Evolutionary conservation across 2,797 vertebrate species (phyloP), one percentile per base, ranked within the genome.

Genomic region (Otus scops): DNA sequence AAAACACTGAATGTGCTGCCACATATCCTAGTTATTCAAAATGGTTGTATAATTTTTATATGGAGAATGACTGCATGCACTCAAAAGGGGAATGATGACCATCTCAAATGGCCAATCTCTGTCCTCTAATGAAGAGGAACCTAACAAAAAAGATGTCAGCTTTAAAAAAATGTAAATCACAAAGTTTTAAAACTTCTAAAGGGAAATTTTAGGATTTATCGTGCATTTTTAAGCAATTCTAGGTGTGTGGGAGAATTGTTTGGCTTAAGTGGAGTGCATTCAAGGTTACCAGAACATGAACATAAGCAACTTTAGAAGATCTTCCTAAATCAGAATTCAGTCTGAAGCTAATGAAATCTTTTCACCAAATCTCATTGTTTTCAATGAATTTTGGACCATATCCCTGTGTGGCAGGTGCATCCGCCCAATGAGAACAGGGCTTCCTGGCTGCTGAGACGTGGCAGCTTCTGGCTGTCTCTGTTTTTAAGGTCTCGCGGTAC

Each of bases 201-300:
- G 28, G n/a, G 50, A 57, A 54, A 30, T 4, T 10, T 57, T 27
- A 80, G 30, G 32, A 39, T 61, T 59, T 3, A 1, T 24, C 59
- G 8, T 34, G 28, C 4, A 20, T 43, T 78, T 77, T 38, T 51
- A 41, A 84, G 17, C 11, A n/a, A 10, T n/a, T 78, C 54, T 32
- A 23, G 4, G 7, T 13, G 5, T 0, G 10, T 13, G 12, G 6
- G 7, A 11, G 18, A 67, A 39, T 51, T 30, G 1, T 26, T 79
- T 50, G 20, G 6, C 2, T 68, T 30, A 77, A 64, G 10, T 12
- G 11, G 56, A 87, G 82, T 34, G 4, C 1, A 47, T 39, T 86
- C 36, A 57, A 32, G 1, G 11, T 85, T 89, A 32, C 7, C 24
- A 63, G n/a, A 88, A 36, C 0, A n/a, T 6, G 26, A 59, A 17